These are phyloP conservation scores for Varanus komodoensis DNA, from an alignment of 2,113 vertebrate genomes.

Conservation along the genomic window DNA sequence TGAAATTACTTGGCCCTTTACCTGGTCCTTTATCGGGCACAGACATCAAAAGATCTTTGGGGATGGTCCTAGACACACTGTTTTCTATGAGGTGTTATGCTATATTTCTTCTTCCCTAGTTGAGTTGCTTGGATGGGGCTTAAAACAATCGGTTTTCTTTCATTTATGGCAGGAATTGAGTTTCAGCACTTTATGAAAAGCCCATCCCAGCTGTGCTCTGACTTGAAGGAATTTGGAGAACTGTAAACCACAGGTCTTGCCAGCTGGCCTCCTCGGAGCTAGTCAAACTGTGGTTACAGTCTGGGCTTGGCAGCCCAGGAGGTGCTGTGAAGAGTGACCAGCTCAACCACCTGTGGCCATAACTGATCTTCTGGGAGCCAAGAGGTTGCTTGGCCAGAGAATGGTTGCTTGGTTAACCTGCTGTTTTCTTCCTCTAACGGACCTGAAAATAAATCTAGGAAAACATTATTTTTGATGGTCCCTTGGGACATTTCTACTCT, in stretches of 20 bases:
- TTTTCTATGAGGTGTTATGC: not conserved
- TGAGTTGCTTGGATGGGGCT: not conserved
- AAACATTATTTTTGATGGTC: not conserved
- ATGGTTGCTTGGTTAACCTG: not conserved
- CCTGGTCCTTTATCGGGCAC: not conserved
- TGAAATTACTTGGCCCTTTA: not conserved
- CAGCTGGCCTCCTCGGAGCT: conserved; percentile 28
- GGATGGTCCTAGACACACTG: not conserved
- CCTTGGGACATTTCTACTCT: not conserved
- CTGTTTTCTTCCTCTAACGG: not conserved
- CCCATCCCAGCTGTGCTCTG: conserved; percentile 10
- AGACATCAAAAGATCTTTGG: not conserved
- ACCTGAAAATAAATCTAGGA: not conserved
- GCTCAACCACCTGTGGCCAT: not conserved
- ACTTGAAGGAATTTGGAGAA: conserved; percentile 36
- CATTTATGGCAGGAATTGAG: not conserved
- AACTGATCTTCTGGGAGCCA: not conserved
- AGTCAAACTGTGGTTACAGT: conserved; percentile 18
- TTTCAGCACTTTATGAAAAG: not conserved
- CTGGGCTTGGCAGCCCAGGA: not conserved
- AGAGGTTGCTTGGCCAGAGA: not conserved
- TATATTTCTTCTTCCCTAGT: not conserved
- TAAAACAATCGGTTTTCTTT: not conserved
- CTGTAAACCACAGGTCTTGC: conserved; percentile 41
- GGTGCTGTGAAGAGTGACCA: not conserved